phyloP scores from a whole-genome alignment of 2,888 invertebrate species.

The Trichopria drosophilae region DNA sequence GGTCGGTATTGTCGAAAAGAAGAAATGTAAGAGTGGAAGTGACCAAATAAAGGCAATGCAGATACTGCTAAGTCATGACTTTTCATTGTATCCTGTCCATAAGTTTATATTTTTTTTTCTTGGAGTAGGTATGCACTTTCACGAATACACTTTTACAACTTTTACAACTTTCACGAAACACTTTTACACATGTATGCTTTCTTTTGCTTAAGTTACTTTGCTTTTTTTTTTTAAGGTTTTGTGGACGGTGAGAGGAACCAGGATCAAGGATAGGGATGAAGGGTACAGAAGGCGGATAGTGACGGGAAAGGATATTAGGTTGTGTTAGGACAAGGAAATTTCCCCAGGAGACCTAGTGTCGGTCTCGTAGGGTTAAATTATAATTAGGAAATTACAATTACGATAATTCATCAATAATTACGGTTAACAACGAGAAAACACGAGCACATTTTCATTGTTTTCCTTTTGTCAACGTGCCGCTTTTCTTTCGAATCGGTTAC shows the following conservation, averaged over 20 bases:
- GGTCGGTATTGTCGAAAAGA: no score
- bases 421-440: slow-evolving; percentile 53
- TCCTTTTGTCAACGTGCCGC: slow-evolving; percentile 36
- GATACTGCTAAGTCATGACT: slow-evolving; percentile 34
- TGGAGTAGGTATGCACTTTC: slow-evolving; percentile 36
- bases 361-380: slow-evolving; percentile 53
- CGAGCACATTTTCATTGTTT: slow-evolving; percentile 44
- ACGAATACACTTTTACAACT: slow-evolving; percentile 40
- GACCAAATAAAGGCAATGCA: slow-evolving; percentile 52
- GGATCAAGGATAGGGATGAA: slow-evolving; percentile 16
- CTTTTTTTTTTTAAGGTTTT: slow-evolving; percentile 31
- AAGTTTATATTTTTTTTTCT: no score
- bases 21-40: slow-evolving; percentile 42
- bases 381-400: slow-evolving; percentile 53
- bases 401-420: slow-evolving; percentile 53
- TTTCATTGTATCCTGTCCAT: no score
- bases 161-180: no score
- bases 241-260: slow-evolving; percentile 25
- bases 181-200: slow-evolving; percentile 44
- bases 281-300: slow-evolving; percentile 31
- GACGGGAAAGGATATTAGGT: slow-evolving; percentile 38
- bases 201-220: slow-evolving; percentile 37
- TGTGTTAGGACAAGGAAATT: slow-evolving; percentile 13
- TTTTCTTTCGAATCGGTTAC: slow-evolving; percentile 22
- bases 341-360: slow-evolving; percentile 36